Evolutionary conservation across 2,797 vertebrate species (phyloP).

Genomic region (Smutsia gigantea): DNA sequence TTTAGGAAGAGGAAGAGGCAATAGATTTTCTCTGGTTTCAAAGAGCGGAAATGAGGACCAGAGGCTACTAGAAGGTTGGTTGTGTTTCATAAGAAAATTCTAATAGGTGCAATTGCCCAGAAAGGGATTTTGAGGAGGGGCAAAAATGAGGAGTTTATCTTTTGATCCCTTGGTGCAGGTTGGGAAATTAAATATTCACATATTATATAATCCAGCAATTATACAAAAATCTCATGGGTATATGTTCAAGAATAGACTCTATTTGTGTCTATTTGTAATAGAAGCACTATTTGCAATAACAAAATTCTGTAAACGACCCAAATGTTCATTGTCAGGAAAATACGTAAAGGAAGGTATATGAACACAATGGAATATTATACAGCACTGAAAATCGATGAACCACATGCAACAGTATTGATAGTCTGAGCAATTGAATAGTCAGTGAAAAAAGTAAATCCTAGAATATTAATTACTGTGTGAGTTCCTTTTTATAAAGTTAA

Average conservation of each 20-base stretch:
- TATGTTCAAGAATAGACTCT: not conserved
- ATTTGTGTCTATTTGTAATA: not conserved
- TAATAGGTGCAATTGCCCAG: not conserved
- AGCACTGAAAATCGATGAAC: not conserved
- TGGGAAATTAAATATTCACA: not conserved
- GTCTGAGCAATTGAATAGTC: not conserved
- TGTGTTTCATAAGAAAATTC: slow-evolving; percentile 14
- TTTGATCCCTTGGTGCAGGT: not conserved
- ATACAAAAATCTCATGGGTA: not conserved
- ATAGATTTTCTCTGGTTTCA: not conserved
- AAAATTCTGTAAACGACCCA: not conserved
- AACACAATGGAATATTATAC: not conserved
- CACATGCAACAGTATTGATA: not conserved
- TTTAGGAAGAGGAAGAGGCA: not conserved
- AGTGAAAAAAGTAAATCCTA: not conserved
- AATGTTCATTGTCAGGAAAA: not conserved
- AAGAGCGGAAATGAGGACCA: not conserved
- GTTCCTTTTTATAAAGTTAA: not conserved
- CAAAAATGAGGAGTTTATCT: not conserved
- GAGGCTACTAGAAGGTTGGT: not conserved
- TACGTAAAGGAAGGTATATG: not conserved
- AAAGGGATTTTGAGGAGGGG: not conserved
- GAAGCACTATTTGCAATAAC: not conserved
- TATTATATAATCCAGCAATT: not conserved
- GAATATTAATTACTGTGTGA: not conserved